Evolutionary conservation across 2,113 vertebrate genomes (phyloP).

Genomic region (Mustela nigripes): DNA sequence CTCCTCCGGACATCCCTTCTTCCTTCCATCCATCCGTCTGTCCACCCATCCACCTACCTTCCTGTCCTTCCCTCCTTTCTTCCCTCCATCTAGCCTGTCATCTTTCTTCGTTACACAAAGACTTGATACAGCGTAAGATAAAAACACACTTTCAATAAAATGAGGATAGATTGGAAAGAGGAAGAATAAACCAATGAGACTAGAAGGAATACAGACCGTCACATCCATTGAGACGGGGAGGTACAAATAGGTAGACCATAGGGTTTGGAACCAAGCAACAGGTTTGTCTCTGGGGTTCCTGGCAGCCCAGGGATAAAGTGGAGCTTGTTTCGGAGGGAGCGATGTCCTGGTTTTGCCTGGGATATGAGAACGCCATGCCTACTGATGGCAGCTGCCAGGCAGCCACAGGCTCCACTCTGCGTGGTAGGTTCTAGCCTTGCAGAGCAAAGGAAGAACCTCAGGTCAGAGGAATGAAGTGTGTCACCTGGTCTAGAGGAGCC

Average conservation of each 20-base stretch:
- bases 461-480: rapidly evolving
- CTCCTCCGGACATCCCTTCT: too few relatives aligned
- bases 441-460: background rate
- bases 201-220: rapidly evolving
- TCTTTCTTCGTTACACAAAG: background rate
- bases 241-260: rapidly evolving
- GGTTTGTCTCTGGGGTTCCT: background rate
- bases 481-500: background rate
- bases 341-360: rapidly evolving
- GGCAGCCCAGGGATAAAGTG: background rate
- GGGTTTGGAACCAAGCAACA: background rate
- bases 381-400: background rate
- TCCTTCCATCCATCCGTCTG: too few relatives aligned
- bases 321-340: background rate
- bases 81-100: background rate
- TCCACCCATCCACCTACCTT: too few relatives aligned
- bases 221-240: rapidly evolving
- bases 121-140: background rate
- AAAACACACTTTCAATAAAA: background rate
- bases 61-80: background rate
- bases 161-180: background rate
- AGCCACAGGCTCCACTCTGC: rapidly evolving
- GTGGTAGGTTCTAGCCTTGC: background rate
- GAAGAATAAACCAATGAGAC: background rate
- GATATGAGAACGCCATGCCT: rapidly evolving